Percentiles rank a stretch among this genome's conserved stretches.
Conservation (phyloP, 2,888 invertebrate species). For the Sclerodermus sp. region DNA sequence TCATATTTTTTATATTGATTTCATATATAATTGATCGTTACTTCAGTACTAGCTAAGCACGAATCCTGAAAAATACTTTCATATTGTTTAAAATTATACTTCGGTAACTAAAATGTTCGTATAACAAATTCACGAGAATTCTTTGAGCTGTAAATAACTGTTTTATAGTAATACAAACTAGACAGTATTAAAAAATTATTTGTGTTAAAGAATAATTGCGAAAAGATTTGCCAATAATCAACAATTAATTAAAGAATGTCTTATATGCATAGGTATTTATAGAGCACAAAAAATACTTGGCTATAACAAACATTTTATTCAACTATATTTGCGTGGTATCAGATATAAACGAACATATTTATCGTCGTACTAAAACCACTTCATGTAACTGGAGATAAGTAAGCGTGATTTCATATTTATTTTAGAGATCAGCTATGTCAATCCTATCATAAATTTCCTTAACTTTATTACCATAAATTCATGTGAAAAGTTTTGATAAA, state of each 20-base stretch:
- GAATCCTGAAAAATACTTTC: no score
- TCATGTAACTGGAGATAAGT: constrained; percentile 29
- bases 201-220: constrained; percentile 5
- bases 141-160: not conserved
- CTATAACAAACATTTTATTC: constrained; percentile 53
- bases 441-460: no score
- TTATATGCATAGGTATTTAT: constrained; percentile 39
- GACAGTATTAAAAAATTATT: constrained; percentile 3
- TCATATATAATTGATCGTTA: not conserved
- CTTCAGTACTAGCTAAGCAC: not conserved
- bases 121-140: not conserved
- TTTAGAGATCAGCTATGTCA: no score
- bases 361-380: constrained; percentile 37
- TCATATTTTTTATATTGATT: not conserved
- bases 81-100: no score
- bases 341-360: constrained; percentile 51
- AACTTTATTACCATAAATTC: no score
- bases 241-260: constrained; percentile 13
- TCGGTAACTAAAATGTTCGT: no score
- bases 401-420: constrained; percentile 13
- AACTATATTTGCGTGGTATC: constrained; percentile 44
- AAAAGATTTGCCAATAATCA: not conserved
- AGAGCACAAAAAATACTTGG: constrained; percentile 46
- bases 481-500: no score
- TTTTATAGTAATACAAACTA: constrained; percentile 2